Conservation (phyloP, 2,888 invertebrate species). For the Gryllus longicercus region DNA sequence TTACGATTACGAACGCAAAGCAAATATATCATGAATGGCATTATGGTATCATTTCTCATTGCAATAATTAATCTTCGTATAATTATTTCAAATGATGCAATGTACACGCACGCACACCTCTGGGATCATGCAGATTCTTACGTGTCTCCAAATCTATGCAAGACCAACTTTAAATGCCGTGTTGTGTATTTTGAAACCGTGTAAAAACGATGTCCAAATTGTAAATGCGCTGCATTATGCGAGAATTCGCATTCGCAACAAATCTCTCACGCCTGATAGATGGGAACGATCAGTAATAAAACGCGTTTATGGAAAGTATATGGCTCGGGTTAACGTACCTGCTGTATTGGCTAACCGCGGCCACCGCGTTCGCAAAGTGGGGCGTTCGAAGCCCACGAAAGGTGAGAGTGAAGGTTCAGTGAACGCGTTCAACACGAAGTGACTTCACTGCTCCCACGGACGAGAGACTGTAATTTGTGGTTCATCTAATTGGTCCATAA, state of each 20-base stretch:
- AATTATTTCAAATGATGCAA: no score
- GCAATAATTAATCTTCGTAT: no score
- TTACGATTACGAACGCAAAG: no score
- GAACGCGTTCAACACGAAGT: neutral
- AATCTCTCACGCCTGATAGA: neutral
- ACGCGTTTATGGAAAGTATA: neutral
- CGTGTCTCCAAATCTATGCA: no score
- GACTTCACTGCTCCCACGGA: neutral
- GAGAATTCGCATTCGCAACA: neutral
- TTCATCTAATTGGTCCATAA: no score
- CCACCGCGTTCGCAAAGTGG: neutral
- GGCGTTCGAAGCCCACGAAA: neutral
- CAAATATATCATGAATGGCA: no score
- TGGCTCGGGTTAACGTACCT: slow-evolving; percentile 11
- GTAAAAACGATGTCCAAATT: no score
- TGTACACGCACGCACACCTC: no score
- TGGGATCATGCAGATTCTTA: no score
- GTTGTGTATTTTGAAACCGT: no score
- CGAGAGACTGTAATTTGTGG: neutral
- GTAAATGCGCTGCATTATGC: neutral
- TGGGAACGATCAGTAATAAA: neutral
- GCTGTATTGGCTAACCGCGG: neutral
- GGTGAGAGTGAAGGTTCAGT: neutral
- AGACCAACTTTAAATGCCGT: no score
- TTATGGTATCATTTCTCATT: no score